Base-by-base conservation (phyloP, 2,797 vertebrate species). In the Myotis vivesi region DNA sequence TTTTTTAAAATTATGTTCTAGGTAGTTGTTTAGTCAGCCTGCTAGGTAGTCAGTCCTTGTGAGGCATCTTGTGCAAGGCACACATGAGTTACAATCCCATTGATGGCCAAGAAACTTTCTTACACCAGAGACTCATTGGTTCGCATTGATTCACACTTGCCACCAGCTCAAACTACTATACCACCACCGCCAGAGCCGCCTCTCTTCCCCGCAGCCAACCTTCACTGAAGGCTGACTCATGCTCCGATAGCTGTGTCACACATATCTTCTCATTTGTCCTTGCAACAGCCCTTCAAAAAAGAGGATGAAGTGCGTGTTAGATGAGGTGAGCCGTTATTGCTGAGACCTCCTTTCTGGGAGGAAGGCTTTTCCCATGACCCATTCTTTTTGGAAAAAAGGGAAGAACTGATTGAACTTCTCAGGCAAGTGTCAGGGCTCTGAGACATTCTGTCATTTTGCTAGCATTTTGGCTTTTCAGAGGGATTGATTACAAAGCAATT, bases 401-500 rank as follows among this genome's bases (percentile, higher is more conserved):
- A 83, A 79, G 41, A 92, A 75, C 62, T 75, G 51, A 93, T 66
- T 73, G 41, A 49, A 88, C 33, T 94, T 82, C 62, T 83, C 46
- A 25, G 59, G 33, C 64, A 93, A 68, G 41, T 81, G 36, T 41
- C 46, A 13, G 71, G 66, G 17, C 33, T 76, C 86, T 59, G 49
- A 79, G 84, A 64, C 22, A n/a, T 20, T 88, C 2, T 90, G 76
- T 92, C 51, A 84, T 84, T 73, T 36, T 53, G 22, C 79, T 90
- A 71, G 72, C 72, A 49, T 59, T 76, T 0, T 49, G 72, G 90
- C 28, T 92, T 59, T 94, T 76, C n/a, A 76, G 59, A 76, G 33
- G 6, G 59, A 93, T 83, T 15, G 13, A 96, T 94, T 92, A 68
- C 87, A 96, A 95, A 92, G 71, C 91, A 94, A 84, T 13, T 94